Evolutionary conservation across 2,797 vertebrate species (phyloP).

Genomic region (Hozukius guyotensis): DNA sequence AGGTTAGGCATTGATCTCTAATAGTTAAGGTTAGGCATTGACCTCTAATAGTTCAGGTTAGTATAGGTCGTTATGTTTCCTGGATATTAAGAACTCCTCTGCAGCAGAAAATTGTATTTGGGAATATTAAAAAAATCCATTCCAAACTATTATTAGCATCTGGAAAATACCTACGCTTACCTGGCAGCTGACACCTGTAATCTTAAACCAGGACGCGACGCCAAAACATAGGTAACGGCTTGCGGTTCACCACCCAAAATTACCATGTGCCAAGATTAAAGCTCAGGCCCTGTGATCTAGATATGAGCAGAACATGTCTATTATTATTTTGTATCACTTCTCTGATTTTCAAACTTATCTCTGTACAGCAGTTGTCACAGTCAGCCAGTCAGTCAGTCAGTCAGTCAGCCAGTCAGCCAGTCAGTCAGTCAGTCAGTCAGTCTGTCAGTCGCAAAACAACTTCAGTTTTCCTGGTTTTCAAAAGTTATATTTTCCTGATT

Average conservation of each 20-base stretch:
- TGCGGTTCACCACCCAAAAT: neutral
- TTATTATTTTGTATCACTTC: neutral
- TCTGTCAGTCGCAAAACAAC: neutral
- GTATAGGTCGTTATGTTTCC: too few species aligned
- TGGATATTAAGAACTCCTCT: neutral
- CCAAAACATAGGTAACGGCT: rapidly evolving
- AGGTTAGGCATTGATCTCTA: rapidly evolving
- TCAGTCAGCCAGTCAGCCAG: neutral
- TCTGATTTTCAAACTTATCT: neutral
- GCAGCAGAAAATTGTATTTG: rapidly evolving
- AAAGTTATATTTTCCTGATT: neutral
- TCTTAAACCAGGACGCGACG: rapidly evolving
- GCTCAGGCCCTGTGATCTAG: neutral
- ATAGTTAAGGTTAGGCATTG: too few species aligned
- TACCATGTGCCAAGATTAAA: neutral
- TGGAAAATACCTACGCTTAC: constrained; percentile 14
- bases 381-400: neutral
- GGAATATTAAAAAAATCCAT: neutral
- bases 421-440: neutral
- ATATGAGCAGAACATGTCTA: neutral
- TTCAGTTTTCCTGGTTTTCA: neutral
- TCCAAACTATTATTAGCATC: neutral
- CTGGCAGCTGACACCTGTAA: neutral
- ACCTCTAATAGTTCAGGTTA: too few species aligned
- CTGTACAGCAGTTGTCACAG: neutral